Evolutionary conservation across 1,140 invertebrate genomes (phyloP), one percentile per base, ranked within the genome.

Genomic region (Hylaeus anthracinus): DNA sequence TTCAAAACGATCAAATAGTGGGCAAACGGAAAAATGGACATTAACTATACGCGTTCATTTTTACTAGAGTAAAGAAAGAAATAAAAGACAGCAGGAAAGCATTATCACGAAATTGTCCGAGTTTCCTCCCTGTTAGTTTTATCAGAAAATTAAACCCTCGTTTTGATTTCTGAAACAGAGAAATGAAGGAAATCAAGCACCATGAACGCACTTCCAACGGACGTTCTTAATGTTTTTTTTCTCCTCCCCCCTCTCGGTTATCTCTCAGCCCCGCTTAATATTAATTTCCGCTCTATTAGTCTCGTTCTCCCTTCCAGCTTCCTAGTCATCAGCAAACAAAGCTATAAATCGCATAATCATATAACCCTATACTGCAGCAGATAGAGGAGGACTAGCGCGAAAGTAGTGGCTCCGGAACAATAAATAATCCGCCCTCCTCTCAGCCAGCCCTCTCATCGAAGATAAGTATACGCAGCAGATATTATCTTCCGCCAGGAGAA

Each of bases 321-420:
- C 41, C n/a, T 51, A 58, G 70, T 56, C 26, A 65, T 73, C 60
- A 26, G 70, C 51, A 79, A 79, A 79, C 77, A 73, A 55, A 73
- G 41, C 77, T 48, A 79, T 79, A 79, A 79, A 79, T 79, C 69
- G 77, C 26, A 43, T 58, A 79, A 72, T 79, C 77, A 73, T 55
- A 43, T 71, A 72, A 79, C 41, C 12, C 5, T 56, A n/a, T 55
- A 64, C 60, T 12, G 45, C 2, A 45, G 2, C 15, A 0, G 58
- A 10, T 53, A 72, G 60, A 64, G 39, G n/a, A 14, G 39, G n/a
- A 14, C 39, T n/a, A 39, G n/a, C 41, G 39, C 45, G 12, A 53
- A n/a, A 15, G 51, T 8, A 45, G 60, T 48, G 26, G 9, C 37
- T 41, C 64, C 70, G 2, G 51, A 37, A 79, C 45, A 41, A 79